Evolutionary conservation across 2,888 invertebrate genomes (phyloP), one percentile per base, ranked within the genome.

Genomic region (Dicycla oo): DNA sequence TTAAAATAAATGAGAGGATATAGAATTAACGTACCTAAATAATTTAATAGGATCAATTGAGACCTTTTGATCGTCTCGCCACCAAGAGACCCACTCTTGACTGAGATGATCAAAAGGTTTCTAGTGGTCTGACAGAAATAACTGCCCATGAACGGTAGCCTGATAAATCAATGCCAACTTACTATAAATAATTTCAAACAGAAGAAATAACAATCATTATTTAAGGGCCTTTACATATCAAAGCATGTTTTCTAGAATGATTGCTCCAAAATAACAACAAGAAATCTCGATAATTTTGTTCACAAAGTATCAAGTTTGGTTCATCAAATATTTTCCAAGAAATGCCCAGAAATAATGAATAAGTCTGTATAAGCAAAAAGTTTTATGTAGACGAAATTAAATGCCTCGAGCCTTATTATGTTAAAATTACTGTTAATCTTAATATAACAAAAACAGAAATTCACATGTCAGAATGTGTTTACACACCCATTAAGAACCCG

Each of bases 401-500:
- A 65, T 43, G 69, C 69, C 47, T 65, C 18, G 4, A 53, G 80
- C 34, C 10, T n/a, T 78, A 77, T 69, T 13, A 45, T 69, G 43
- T 69, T 65, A 30, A 79, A 11, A 58, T 70, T 64, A 56, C 43
- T 56, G 45, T 67, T 43, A 49, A 80, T 66, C 51, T 63, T 65
- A 69, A 53, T 54, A 54, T 3, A 64, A 60, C 74, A 69, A 30
- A 66, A 75, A 75, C 65, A 69, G 30, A 80, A 57, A 78, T 74
- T 61, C 73, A 45, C 60, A 62, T 67, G 30, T 60, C 63, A 57
- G 54, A 65, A 58, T 51, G 66, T 80, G 78, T 78, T 69, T 69
- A 66, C 58, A 64, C 43, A 57, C 69, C 49, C 68, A 58, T 68
- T 69, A 60, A 49, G 66, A 61, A 23, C 34, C 57, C 30, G 49